Conservation (phyloP, 2,888 invertebrate genomes). For the Drosophila barbarae region DNA sequence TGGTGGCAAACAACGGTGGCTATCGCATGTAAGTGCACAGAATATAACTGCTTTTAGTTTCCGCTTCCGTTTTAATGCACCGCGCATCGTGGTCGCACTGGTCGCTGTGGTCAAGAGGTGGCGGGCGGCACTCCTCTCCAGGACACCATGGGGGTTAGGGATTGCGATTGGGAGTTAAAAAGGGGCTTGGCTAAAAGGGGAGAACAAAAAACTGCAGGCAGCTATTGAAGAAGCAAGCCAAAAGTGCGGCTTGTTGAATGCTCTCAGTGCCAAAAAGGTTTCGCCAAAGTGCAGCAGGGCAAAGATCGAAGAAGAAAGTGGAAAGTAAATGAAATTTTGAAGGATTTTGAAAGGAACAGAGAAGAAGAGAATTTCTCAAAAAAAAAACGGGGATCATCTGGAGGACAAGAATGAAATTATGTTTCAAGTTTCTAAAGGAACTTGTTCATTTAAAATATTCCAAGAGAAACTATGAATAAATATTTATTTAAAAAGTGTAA, state of each 20-base stretch:
- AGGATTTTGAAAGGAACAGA: background rate
- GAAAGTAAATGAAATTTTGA: background rate
- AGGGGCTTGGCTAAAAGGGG: background rate
- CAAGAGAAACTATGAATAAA: no score
- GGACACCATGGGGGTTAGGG: background rate
- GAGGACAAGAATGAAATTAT: background rate
- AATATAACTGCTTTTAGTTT: slow-evolving; percentile 72
- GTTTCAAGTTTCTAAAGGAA: background rate
- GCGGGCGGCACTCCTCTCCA: background rate
- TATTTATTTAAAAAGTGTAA: background rate
- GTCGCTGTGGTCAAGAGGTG: slow-evolving; percentile 32
- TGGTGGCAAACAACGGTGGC: slow-evolving; percentile 1
- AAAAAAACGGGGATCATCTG: background rate
- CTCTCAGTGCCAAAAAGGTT: slow-evolving; percentile 20
- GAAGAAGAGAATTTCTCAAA: background rate
- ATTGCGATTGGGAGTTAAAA: background rate
- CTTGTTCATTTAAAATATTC: no score
- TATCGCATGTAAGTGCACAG: slow-evolving; percentile 55
- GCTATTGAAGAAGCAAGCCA: slow-evolving; percentile 13
- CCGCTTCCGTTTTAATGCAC: slow-evolving; percentile 70
- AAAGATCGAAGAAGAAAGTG: background rate
- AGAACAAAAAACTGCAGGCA: background rate
- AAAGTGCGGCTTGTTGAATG: slow-evolving; percentile 21
- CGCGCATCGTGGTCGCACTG: slow-evolving; percentile 49
- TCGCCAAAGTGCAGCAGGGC: slow-evolving; percentile 6